These are phyloP conservation scores for Malurus cyaneus DNA, from an alignment of 2,113 vertebrate genomes.

Conservation along the genomic window DNA sequence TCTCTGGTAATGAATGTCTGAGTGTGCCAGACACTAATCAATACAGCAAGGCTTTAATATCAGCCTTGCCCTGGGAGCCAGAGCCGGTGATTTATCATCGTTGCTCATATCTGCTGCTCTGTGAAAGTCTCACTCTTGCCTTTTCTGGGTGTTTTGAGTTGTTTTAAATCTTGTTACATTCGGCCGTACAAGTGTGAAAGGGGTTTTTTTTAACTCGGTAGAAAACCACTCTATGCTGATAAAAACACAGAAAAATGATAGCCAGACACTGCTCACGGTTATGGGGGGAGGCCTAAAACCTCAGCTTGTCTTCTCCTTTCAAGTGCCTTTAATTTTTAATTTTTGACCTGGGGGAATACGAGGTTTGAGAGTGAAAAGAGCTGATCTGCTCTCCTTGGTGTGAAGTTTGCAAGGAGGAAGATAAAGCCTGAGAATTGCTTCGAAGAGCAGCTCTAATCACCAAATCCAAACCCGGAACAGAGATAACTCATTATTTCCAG, in stretches of 20 bases:
- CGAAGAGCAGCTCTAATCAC: neutral
- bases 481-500: neutral
- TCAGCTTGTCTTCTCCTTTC: neutral
- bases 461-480: accelerated
- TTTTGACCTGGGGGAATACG: neutral
- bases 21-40: conserved; percentile 51
- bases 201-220: neutral
- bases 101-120: neutral
- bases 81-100: conserved; percentile 39
- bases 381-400: neutral
- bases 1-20: conserved; percentile 34
- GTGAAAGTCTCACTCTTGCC: neutral
- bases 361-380: neutral
- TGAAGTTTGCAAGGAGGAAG: neutral
- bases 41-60: conserved; percentile 49
- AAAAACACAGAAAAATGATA: neutral
- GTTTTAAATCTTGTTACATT: neutral
- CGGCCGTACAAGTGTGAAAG: neutral
- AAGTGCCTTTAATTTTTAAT: neutral
- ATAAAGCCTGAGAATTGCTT: neutral
- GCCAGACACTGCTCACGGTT: accelerated
- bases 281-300: neutral
- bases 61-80: conserved; percentile 27
- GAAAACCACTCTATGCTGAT: accelerated
- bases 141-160: neutral